These are phyloP conservation scores for Sinocyclocheilus maitianheensis DNA, from an alignment of 2,113 vertebrate species.

Conservation along the genomic window DNA sequence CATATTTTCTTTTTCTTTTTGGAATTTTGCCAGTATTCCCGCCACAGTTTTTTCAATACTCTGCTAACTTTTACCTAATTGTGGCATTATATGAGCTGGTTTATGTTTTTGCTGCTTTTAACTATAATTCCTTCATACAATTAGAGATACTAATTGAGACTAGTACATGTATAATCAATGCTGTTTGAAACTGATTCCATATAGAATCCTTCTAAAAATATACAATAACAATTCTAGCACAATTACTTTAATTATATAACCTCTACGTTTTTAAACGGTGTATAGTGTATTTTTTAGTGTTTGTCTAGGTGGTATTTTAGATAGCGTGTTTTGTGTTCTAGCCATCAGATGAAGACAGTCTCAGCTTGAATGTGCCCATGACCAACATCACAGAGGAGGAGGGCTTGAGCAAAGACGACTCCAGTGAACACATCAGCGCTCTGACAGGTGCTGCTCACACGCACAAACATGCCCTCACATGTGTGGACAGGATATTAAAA, in stretches of 20 bases:
- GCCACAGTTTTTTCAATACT: no score
- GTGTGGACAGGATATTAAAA: slow-evolving; percentile 25
- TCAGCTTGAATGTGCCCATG: slow-evolving; percentile 89
- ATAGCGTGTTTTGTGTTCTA: slow-evolving; percentile 61
- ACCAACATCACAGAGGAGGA: slow-evolving; percentile 92
- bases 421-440: slow-evolving; percentile 78
- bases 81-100: no score
- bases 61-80: no score
- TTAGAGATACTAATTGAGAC: no score
- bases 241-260: neutral
- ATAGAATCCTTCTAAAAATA: neutral
- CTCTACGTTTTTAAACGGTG: neutral
- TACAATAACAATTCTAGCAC: neutral
- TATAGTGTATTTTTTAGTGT: slow-evolving; percentile 20
- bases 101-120: neutral
- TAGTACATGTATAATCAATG: no score
- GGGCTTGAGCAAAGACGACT: slow-evolving; percentile 83
- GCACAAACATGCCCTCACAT: slow-evolving; percentile 15
- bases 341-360: slow-evolving; percentile 93
- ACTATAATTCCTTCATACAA: no score
- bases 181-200: no score
- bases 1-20: no score
- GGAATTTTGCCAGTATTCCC: no score
- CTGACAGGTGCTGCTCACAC: slow-evolving; percentile 78
- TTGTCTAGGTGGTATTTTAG: slow-evolving; percentile 22